Percentiles rank a stretch among this genome's conserved stretches.
Evolutionary conservation across 2,113 vertebrate species (phyloP).

Genomic region (Raja brachyura): DNA sequence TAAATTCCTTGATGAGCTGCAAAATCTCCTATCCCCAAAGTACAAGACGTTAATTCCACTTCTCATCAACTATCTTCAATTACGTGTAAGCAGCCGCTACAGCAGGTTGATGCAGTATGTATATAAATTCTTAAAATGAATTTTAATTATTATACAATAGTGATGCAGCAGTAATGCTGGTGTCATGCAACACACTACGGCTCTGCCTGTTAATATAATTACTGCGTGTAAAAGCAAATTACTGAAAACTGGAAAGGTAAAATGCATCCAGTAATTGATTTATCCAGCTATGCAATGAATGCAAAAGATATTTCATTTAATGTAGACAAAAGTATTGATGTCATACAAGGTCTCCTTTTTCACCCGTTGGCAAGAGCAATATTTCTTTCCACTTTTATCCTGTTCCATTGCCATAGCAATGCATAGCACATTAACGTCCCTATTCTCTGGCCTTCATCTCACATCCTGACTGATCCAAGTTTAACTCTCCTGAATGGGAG

Average conservation of each 20-base stretch:
- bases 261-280: slow-evolving; percentile 16
- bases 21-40: slow-evolving; percentile 1
- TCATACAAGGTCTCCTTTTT: background rate
- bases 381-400: background rate
- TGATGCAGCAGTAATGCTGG: background rate
- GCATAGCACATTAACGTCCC: background rate
- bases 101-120: background rate
- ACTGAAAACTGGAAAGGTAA: slow-evolving; percentile 12
- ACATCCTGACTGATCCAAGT: background rate
- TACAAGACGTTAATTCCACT: background rate
- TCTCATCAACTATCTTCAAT: slow-evolving; percentile 21
- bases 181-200: slow-evolving; percentile 1
- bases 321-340: slow-evolving; percentile 6
- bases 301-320: slow-evolving; percentile 6
- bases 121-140: background rate
- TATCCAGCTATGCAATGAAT: background rate
- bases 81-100: background rate
- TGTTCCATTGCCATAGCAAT: background rate
- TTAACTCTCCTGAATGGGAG: background rate
- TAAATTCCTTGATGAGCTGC: background rate
- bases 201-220: slow-evolving; percentile 7
- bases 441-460: slow-evolving; percentile 20
- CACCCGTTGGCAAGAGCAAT: slow-evolving; percentile 21
- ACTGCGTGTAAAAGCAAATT: slow-evolving; percentile 25
- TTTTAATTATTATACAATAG: background rate